These are phyloP conservation scores for Channallabes apus DNA, from an alignment of 2,797 vertebrate genomes.

Conservation along the genomic window DNA sequence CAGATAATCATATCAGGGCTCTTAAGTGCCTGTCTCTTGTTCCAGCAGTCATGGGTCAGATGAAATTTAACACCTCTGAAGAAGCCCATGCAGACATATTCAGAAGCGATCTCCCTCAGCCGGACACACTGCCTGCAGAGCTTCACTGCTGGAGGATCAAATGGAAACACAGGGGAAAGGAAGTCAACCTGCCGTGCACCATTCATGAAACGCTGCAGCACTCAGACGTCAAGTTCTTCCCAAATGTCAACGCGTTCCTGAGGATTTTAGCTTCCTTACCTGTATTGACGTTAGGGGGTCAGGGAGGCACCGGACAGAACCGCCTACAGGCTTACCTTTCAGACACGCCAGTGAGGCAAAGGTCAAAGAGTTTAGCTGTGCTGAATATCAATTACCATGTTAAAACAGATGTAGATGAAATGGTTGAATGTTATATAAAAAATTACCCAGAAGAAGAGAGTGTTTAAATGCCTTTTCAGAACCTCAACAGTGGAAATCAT, in stretches of 20 bases:
- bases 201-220: slow-evolving; percentile 93
- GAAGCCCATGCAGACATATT: slow-evolving; percentile 90
- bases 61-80: slow-evolving; percentile 94
- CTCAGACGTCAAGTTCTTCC: slow-evolving; percentile 95
- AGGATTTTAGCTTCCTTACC: slow-evolving; percentile 90
- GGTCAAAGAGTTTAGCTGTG: slow-evolving; percentile 85
- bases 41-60: slow-evolving; percentile 94
- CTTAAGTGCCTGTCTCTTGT: slow-evolving; percentile 93
- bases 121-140: slow-evolving; percentile 90
- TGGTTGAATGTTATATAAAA: slow-evolving; percentile 93
- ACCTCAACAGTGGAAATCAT: neutral
- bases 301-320: slow-evolving; percentile 72
- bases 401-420: slow-evolving; percentile 90
- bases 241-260: slow-evolving; percentile 90
- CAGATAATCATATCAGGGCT: slow-evolving; percentile 88
- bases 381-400: slow-evolving; percentile 88
- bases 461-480: slow-evolving; percentile 2
- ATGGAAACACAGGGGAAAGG: slow-evolving; percentile 97
- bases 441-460: slow-evolving; percentile 80
- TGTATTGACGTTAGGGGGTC: slow-evolving; percentile 82
- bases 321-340: slow-evolving; percentile 83
- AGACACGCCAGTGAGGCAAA: slow-evolving; percentile 76
- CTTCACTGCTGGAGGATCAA: slow-evolving; percentile 98
- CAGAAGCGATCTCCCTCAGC: slow-evolving; percentile 87
- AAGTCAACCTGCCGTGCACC: slow-evolving; percentile 88